Base-by-base conservation (phyloP, 1,140 invertebrate genomes). In the Cyrtorhinus lividipennis region DNA sequence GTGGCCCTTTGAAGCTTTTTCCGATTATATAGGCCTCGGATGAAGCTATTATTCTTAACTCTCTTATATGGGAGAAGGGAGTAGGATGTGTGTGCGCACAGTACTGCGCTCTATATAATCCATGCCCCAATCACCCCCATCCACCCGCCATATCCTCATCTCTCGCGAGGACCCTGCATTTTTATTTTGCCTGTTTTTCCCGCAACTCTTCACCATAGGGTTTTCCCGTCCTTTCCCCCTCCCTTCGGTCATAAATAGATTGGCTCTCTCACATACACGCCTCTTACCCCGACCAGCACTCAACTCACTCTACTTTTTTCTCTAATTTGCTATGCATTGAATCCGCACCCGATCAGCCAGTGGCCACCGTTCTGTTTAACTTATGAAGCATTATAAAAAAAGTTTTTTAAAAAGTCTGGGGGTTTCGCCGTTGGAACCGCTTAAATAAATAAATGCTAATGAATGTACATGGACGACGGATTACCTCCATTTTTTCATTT, bases 401-500 rank as follows among this genome's bases (percentile, higher is more conserved):
- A 62, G n/a, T n/a, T n/a, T n/a, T n/a, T n/a, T n/a, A 56, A 56
- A 62, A 62, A 62, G 57, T 27, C 27, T 56, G 57, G 23, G 24
- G 44, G 24, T 45, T 20, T 23, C 44, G 38, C 24, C 59, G 18
- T 27, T 61, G 26, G 38, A 56, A 26, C 18, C 46, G 24, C 53
- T 48, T 62, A 62, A 62, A 62, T 62, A 62, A 62, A 62, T 62
- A 62, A 62, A 62, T 62, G 62, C 48, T 62, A 57, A 62, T 62
- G 62, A 62, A 57, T 62, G 62, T 25, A 62, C 62, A 62, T 38
- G 53, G 48, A 48, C n/a, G 60, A 12, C 38, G 60, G 60, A 61
- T 61, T 61, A 61, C 27, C 23, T 23, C 60, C 26, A 10, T 44
- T 58, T 24, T 23, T 58, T 58, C 38, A 44, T 8, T 44, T 44